Base-by-base conservation (phyloP, 2,888 invertebrate species). In the Desoria tigrina region DNA sequence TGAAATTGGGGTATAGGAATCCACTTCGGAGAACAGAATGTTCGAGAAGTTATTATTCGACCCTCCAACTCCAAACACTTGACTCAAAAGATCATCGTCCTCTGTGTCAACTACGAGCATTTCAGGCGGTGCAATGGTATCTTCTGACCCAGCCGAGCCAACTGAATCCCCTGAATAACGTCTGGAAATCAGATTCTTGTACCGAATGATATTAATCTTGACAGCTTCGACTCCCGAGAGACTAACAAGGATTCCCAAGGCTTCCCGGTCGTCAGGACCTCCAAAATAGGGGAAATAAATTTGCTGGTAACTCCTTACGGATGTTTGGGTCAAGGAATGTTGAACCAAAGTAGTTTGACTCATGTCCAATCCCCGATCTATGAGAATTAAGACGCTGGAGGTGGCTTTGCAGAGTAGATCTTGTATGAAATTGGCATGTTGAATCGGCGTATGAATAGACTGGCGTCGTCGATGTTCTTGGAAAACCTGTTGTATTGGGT, bases 261-360 rank as follows among this genome's bases (percentile, higher is more conserved):
- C 69, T 42, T 62, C 65, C 6, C 69, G 54, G 51, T 72, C 72
- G 53, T 69, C 69, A 21, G 49, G 27, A n/a, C 72, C 72, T 1
- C 72, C 72, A 55, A 72, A 72, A 45, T 61, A 72, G 16, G 69
- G 67, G 21, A 72, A 37, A 23, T 50, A 67, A 39, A 72, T 63
- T 18, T 68, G 61, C 32, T 69, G 61, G 27, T 63, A 63, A 27
- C 11, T 28, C 16, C n/a, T 37, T 16, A 39, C 54, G 4, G 27
- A 4, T 2, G 45, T 37, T 32, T 28, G 18, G 2, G 14, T 37
- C 23, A 26, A 51, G 23, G 51, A 51, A 21, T 37, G 4, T 21
- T 27, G 32, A 9, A 11, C 18, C 4, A 27, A 16, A 4, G 23
- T 24, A 3, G 18, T 45, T 1, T 1, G 21, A 6, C 2, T 11